Base-by-base conservation (phyloP, 1,140 invertebrate species). In the Physella acuta region DNA sequence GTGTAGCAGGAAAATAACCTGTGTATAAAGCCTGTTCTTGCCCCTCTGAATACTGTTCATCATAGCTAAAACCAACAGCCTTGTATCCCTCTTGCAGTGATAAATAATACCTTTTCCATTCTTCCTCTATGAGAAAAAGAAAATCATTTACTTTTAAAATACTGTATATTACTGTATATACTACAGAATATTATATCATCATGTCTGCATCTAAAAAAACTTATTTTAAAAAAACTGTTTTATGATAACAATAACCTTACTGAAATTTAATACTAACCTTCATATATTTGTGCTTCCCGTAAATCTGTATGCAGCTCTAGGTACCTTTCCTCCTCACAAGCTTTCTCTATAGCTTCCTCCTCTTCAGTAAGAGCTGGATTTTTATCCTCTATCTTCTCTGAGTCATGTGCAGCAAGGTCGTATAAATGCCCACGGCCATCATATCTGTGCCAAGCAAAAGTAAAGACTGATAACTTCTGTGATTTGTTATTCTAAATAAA, bases 61-160 rank as follows among this genome's bases (percentile, higher is more conserved):
- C 91, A 81, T 97, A 95, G 75, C 89, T 91, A 79, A 93, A 95
- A 4, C 88, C 89, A 16, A 94, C 92, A 85, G 93, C 91, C 63
- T 89, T 90, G 78, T 95, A 96, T 36, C 79, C 77, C 76, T 90
- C 89, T 70, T 88, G 89, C 59, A 92, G 81, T 3, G 89, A 90
- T 82, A 92, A 90, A 75, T 93, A 91, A 52, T 94, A 87, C 39
- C 94, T 87, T 84, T 96, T 96, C 79, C 93, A 87, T 85, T 95
- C 94, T 83, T 96, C 94, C 85, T 97, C 94, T 95, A 83, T 37
- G 87, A 65, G 11, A 34, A 58, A 30, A 34, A 56, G 17, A n/a
- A n/a, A n/a, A n/a, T n/a, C n/a, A n/a, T n/a, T n/a, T n/a, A n/a
- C n/a, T n/a, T n/a, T n/a, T n/a, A n/a, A n/a, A n/a, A n/a, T n/a